Evolutionary conservation across 2,888 invertebrate species (phyloP).

Genomic region (Oscheius myriophilus): DNA sequence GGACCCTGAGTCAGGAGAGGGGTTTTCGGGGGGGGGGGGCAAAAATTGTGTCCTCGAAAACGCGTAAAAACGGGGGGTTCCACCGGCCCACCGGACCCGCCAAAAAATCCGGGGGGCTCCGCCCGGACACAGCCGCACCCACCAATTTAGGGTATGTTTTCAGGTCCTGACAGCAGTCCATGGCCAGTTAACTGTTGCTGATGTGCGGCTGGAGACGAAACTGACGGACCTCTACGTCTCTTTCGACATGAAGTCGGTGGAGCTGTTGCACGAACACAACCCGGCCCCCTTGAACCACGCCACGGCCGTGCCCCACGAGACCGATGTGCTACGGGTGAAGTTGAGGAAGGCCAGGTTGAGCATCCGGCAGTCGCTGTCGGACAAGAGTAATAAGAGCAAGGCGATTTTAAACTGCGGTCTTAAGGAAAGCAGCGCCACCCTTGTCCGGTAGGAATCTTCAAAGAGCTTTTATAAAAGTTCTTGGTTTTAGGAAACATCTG

Average conservation of each 20-base stretch:
- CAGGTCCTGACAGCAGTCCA: conserved; percentile 40
- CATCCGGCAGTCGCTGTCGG: conserved; percentile 26
- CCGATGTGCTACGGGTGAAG: conserved; percentile 3
- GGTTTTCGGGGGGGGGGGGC: no score
- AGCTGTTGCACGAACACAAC: conserved; percentile 41
- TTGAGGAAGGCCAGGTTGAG: conserved; percentile 27
- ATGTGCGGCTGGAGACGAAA: conserved; percentile 53
- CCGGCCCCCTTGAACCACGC: conserved; percentile 13
- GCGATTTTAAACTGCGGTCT: conserved; percentile 21
- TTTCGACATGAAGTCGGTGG: conserved; percentile 54
- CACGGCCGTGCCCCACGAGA: conserved; percentile 19
- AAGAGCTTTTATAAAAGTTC: neutral
- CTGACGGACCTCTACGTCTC: conserved; percentile 65
- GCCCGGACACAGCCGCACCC: no score
- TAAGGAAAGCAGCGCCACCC: conserved; percentile 23
- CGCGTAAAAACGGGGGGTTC: no score
- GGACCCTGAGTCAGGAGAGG: no score
- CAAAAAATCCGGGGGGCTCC: no score
- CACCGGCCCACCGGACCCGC: no score
- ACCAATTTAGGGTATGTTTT: no score
- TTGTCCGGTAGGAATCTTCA: conserved; percentile 16
- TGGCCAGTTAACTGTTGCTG: conserved; percentile 33
- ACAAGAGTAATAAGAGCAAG: conserved; percentile 22
- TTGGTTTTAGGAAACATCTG: conserved; percentile 11
- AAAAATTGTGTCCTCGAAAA: no score